A percentile compares a stretch with the other conserved stretches of the same genome.
These are phyloP conservation scores for Caenorhabditis japonica DNA, from an alignment of 2,888 invertebrate genomes.

Conservation along the genomic window DNA sequence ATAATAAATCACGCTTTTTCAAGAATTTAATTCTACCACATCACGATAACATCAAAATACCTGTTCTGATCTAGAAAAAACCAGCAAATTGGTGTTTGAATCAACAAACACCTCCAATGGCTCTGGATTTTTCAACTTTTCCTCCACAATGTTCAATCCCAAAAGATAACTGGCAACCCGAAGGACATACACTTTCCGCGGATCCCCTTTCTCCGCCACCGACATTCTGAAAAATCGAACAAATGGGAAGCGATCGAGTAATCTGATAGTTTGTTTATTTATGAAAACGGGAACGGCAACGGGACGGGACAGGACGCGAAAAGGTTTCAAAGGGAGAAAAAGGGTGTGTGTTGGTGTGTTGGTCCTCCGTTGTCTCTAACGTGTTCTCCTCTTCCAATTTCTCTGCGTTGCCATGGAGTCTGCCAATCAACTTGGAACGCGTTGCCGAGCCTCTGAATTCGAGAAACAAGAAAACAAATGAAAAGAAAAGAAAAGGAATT, in stretches of 20 bases:
- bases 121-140: slow-evolving; percentile 69
- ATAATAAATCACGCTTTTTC: too few relatives aligned
- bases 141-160: slow-evolving; percentile 63
- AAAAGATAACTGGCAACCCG: slow-evolving; percentile 60
- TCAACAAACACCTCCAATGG: slow-evolving; percentile 72
- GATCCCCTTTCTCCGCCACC: slow-evolving; percentile 39
- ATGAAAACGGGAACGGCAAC: not conserved
- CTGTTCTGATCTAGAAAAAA: slow-evolving; percentile 69
- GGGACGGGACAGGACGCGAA: not conserved
- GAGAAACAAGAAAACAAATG: too few relatives aligned
- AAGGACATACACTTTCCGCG: slow-evolving; percentile 50
- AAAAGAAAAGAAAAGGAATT: too few relatives aligned
- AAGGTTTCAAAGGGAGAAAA: not conserved
- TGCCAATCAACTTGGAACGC: slow-evolving; percentile 13
- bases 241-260: not conserved
- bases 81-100: slow-evolving; percentile 65
- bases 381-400: not conserved
- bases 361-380: not conserved
- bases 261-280: slow-evolving; percentile 1
- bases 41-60: slow-evolving; percentile 50
- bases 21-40: too few relatives aligned
- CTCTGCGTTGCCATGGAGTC: slow-evolving; percentile 27
- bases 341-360: not conserved
- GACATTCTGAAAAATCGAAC: slow-evolving; percentile 14
- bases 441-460: not conserved